Base-by-base conservation (phyloP, 2,888 invertebrate species). In the Unio delphinus region DNA sequence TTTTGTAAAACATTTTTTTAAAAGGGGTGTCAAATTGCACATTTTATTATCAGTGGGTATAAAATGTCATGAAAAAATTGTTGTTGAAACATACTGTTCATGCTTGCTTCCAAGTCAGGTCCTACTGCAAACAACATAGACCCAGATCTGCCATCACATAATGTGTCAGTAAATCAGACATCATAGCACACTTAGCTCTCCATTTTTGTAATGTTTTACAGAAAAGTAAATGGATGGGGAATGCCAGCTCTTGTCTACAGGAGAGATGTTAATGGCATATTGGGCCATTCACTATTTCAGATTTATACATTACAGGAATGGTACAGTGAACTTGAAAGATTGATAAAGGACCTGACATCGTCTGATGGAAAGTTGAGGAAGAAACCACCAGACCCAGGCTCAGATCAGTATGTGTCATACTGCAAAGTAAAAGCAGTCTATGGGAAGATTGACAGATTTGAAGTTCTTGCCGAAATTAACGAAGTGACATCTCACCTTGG, bases 361-460 rank as follows among this genome's bases (percentile, higher is more conserved):
- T 61, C 64, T 4, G 77, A 82, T 69, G 83, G 83, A 18, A 72
- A 69, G 56, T 67, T 84, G 15, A 74, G 76, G 65, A 81, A 81
- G n/a, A 23, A 69, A 3, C 70, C 69, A 20, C 81, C 81, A 11
- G 83, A 83, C 64, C 80, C 79, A 1, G 74, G 81, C 17, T 76
- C 83, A 3, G 83, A 84, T 30, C 78, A 81, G 1, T 80, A 78
- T 23, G 80, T 82, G 55, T 83, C 86, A 3, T 83, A 77, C 72
- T 80, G 79, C 62, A 86, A 86, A 67, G 80, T 86, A 61, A 76
- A 76, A 63, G 84, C 84, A 28, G 86, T 86, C 4, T 85, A 86
- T 67, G 86, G 86, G 6, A 69, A 62, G 23, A 76, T 85, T 55
- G 73, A 78, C 55, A 73, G 64, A 26, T 74, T 78, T 64, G 73